Percentiles rank a stretch among this genome's conserved stretches.
Conservation (phyloP, 1,140 invertebrate genomes). For the Cyclina sinensis region DNA sequence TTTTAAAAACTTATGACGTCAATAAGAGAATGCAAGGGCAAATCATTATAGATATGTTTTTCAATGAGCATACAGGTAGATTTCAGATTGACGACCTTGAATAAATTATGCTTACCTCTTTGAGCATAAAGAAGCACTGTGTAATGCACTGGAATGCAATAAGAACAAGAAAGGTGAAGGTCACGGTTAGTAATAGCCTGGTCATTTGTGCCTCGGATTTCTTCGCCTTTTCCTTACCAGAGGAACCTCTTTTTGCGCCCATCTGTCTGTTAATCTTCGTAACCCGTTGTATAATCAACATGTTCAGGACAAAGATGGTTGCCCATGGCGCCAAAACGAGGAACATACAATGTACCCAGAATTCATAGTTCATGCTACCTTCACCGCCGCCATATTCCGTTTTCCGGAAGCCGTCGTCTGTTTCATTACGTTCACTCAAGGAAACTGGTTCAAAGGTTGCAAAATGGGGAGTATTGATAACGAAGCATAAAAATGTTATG, state of each 20-base stretch:
- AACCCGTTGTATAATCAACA: slow-evolving; percentile 72
- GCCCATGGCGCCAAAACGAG: slow-evolving; percentile 79
- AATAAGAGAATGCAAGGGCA: no score
- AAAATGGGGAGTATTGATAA: slow-evolving; percentile 78
- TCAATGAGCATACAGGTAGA: no score
- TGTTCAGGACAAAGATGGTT: slow-evolving; percentile 77
- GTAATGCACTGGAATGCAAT: slow-evolving; percentile 79
- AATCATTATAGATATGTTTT: no score
- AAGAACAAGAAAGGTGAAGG: slow-evolving; percentile 80
- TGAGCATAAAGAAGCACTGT: slow-evolving; percentile 81
- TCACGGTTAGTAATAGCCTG: slow-evolving; percentile 76
- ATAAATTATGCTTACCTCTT: slow-evolving; percentile 69
- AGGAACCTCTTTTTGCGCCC: slow-evolving; percentile 69
- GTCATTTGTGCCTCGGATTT: slow-evolving; percentile 79
- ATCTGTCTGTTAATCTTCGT: slow-evolving; percentile 71
- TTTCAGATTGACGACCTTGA: no score
- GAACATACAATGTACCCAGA: slow-evolving; percentile 82
- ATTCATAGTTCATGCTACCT: slow-evolving; percentile 77
- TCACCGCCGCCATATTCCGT: slow-evolving; percentile 73
- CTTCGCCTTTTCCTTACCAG: slow-evolving; percentile 72
- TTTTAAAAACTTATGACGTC: no score
- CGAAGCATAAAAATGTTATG: slow-evolving; percentile 73
- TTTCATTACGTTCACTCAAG: slow-evolving; percentile 35
- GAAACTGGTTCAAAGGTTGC: slow-evolving; percentile 70
- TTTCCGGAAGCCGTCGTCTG: slow-evolving; percentile 57